phyloP scores from a whole-genome alignment of 2,797 vertebrate species.

The Acipenser ruthenus region DNA sequence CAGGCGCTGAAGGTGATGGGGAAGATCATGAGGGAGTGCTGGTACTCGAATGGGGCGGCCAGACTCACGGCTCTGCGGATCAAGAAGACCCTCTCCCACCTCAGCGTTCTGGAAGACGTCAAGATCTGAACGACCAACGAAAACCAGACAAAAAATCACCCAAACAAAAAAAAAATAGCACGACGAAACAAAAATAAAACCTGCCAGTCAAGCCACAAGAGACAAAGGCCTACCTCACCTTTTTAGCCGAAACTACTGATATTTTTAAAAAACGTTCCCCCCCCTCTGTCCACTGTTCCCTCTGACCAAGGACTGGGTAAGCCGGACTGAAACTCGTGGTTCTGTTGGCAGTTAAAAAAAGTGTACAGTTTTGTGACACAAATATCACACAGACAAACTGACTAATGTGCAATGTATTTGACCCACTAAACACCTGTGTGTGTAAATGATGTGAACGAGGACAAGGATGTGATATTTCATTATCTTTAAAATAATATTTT shows the following conservation, averaged over 20 bases:
- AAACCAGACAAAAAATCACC: constrained; percentile 17
- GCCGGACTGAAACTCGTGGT: too few species aligned
- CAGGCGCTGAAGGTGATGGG: constrained; percentile 94
- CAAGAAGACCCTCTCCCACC: constrained; percentile 96
- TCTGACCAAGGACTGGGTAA: too few species aligned
- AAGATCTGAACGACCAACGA: constrained; percentile 75
- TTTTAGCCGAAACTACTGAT: constrained; percentile 77
- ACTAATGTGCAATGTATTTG: too few species aligned
- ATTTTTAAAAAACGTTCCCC: constrained; percentile 16
- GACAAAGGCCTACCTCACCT: constrained; percentile 74
- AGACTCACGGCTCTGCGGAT: constrained; percentile 92
- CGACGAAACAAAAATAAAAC: constrained; percentile 47
- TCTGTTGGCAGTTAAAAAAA: too few species aligned
- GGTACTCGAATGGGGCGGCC: constrained; percentile 92
- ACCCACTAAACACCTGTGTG: too few species aligned
- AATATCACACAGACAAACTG: too few species aligned
- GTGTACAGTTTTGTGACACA: too few species aligned
- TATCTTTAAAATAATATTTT: too few species aligned
- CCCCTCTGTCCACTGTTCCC: constrained; percentile 5
- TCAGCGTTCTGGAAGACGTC: constrained; percentile 93
- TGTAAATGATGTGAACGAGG: too few species aligned
- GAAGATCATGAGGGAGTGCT: constrained; percentile 99
- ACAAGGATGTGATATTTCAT: too few species aligned
- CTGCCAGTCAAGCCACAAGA: constrained; percentile 69
- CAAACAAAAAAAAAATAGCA: constrained; percentile 37